Evolutionary conservation across 2,113 vertebrate species (phyloP).

Genomic region (Propithecus coquereli): DNA sequence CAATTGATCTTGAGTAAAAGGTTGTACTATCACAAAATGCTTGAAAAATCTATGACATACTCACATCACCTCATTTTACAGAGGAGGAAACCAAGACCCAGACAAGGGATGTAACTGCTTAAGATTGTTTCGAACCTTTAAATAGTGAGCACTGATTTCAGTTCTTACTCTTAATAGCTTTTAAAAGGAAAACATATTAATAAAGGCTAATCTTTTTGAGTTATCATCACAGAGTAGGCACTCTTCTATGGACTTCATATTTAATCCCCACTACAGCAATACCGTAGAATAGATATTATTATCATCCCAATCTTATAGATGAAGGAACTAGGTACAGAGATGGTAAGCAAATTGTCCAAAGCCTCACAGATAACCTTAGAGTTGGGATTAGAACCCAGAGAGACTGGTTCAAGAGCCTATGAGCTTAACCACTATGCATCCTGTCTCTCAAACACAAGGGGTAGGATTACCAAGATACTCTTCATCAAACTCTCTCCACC

Average conservation of each 20-base stretch:
- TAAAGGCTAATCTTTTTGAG: neutral
- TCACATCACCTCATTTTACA: slow-evolving; percentile 15
- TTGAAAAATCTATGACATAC: slow-evolving; percentile 6
- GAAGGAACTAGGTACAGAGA: neutral
- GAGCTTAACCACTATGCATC: neutral
- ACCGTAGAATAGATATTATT: neutral
- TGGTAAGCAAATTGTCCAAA: neutral
- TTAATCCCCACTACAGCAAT: neutral
- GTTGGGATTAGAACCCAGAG: neutral
- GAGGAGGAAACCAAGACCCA: neutral
- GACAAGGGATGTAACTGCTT: neutral
- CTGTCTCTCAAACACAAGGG: neutral
- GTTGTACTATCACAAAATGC: neutral
- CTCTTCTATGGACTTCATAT: neutral
- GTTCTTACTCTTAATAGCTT: neutral
- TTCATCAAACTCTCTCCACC: neutral
- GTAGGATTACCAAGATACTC: neutral
- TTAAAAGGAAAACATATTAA: slow-evolving; percentile 13
- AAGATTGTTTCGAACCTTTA: neutral
- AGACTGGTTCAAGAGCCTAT: neutral
- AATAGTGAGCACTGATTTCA: slow-evolving; percentile 27
- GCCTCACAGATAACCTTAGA: neutral
- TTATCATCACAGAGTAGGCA: neutral
- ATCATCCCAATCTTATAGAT: neutral
- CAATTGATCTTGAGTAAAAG: neutral